Base-by-base conservation (phyloP, 2,797 vertebrate species). In the Scolopax rusticola region DNA sequence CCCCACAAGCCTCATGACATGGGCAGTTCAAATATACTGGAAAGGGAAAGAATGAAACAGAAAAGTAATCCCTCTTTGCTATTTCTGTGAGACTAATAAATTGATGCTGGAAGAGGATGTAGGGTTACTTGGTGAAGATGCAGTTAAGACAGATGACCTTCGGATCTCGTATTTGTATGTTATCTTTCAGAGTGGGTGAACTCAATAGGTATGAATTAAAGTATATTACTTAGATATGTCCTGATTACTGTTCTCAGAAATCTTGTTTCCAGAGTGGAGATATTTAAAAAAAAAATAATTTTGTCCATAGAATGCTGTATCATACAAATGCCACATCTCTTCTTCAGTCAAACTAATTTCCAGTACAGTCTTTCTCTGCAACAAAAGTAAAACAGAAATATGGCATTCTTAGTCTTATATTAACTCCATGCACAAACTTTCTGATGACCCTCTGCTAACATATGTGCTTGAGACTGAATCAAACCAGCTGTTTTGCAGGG, bases 381-480 rank as follows among this genome's bases (percentile, higher is more conserved):
- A 71, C 3, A 86, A 78, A 75, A 78, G 51, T 57, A 20, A 81
- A 92, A 38, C 18, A 12, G 43, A n/a, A 54, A 61, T 3, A 2
- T 32, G 69, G 4, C 50, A 2, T 25, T 84, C 23, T 57, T 60
- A 59, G 19, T 53, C 25, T 67, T 84, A 5, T 2, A 15, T 71
- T 81, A 45, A 7, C 18, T 64, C 24, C 19, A 6, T 28, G 41
- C 11, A 20, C 18, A 33, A 59, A 43, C 13, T 70, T 19, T 50
- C 38, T 65, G 20, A 41, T 68, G 24, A 11, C 57, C 6, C 4
- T 71, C 36, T 88, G 45, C 30, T 87, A 15, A 30, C 6, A 3
- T 2, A 17, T 0, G 0, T 11, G 5, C n/a, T 61, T 81, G 17
- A 84, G 30, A 32, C 24, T 90, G 59, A 18, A n/a, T 23, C 63